These are phyloP conservation scores for Thomomys bottae DNA, from an alignment of 2,113 vertebrate species.

Conservation along the genomic window DNA sequence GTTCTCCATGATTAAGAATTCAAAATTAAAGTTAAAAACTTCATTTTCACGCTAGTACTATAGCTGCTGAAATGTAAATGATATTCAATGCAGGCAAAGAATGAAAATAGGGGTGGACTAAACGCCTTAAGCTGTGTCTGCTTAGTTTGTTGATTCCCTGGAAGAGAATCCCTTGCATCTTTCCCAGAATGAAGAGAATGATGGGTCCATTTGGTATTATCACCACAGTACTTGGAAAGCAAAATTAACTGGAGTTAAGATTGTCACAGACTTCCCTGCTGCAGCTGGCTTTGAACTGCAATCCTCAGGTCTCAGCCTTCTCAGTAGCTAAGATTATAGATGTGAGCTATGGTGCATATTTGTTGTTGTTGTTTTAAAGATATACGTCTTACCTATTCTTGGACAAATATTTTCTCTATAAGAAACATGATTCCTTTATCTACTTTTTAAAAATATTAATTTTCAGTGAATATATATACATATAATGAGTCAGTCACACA, in stretches of 20 bases:
- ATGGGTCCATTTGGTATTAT: conserved; percentile 18
- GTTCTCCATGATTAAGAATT: conserved; percentile 66
- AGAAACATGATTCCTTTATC: not conserved
- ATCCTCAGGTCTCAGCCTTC: too few species aligned
- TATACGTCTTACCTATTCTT: not conserved
- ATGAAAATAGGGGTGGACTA: conserved; percentile 70
- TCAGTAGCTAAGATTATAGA: too few species aligned
- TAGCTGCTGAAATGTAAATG: conserved; percentile 84
- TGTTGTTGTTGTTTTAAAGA: too few species aligned
- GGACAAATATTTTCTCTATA: not conserved
- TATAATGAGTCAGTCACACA: not conserved
- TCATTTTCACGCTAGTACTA: conserved; percentile 78
- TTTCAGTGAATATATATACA: not conserved
- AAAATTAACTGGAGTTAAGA: conserved; percentile 32
- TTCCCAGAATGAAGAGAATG: conserved; percentile 59
- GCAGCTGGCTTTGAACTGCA: too few species aligned
- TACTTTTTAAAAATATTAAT: conserved; percentile 9
- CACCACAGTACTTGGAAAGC: conserved; percentile 45
- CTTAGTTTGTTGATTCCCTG: not conserved
- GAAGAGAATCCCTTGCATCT: not conserved
- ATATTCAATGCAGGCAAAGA: conserved; percentile 81
- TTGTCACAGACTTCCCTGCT: too few species aligned
- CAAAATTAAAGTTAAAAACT: conserved; percentile 81
- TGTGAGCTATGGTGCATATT: not conserved
- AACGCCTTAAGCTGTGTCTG: conserved; percentile 74